A percentile compares a stretch with the other conserved stretches of the same genome.
phyloP scores from a whole-genome alignment of 2,888 invertebrate genomes.

The Anaspis maculata region DNA sequence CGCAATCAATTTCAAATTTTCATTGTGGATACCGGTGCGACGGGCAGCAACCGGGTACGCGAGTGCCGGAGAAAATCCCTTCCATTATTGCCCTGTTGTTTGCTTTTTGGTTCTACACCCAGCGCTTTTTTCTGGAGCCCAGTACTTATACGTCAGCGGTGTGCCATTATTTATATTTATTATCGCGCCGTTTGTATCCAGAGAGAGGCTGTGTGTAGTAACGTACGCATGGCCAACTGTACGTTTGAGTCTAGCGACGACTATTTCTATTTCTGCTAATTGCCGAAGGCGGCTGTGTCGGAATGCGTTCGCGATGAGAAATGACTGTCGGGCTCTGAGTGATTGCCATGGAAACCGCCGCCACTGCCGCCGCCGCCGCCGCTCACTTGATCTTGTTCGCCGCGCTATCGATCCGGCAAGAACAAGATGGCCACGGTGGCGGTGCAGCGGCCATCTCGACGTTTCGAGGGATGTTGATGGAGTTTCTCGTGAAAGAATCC shows the following conservation, averaged over 20 bases:
- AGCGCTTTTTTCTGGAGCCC: too few species aligned
- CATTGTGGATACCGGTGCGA: too few species aligned
- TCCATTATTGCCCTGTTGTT: too few species aligned
- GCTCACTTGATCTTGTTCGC: constrained; percentile 25
- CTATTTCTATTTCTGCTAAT: constrained; percentile 44
- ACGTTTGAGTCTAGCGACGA: constrained; percentile 24
- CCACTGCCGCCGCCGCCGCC: constrained; percentile 30
- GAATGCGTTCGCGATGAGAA: constrained; percentile 40
- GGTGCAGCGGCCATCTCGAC: too few species aligned
- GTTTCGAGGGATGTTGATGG: too few species aligned
- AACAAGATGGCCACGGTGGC: constrained; percentile 31
- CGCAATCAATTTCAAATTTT: too few species aligned
- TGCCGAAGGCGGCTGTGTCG: constrained; percentile 39
- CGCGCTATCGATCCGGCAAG: constrained; percentile 25
- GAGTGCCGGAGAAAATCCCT: too few species aligned
- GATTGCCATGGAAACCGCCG: constrained; percentile 41
- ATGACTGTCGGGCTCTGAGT: constrained; percentile 37
- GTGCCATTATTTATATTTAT: constrained; percentile 10
- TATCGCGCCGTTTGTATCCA: constrained; percentile 6
- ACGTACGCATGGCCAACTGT: constrained; percentile 16
- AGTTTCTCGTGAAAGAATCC: too few species aligned
- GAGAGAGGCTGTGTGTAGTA: constrained; percentile 12
- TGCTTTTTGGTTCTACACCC: too few species aligned
- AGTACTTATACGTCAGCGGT: too few species aligned
- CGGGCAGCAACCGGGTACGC: too few species aligned